Conservation (phyloP, 2,113 vertebrate species). For the Plestiodon gilberti region DNA sequence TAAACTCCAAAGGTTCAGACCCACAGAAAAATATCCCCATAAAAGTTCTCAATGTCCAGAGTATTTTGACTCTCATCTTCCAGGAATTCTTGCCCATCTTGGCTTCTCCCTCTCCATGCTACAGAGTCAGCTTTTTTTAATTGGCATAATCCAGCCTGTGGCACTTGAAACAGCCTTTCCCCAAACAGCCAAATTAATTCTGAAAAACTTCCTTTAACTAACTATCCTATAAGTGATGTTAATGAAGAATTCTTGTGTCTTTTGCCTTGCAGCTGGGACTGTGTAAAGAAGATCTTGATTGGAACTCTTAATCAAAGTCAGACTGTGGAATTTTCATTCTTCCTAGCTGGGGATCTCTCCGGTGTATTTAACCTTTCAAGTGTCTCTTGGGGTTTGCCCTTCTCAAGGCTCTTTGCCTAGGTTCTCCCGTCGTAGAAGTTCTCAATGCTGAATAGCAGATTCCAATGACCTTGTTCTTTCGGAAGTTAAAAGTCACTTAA, state of each 20-base stretch:
- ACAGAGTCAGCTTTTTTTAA: constrained; percentile 14
- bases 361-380: constrained; percentile 34
- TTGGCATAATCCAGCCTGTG: constrained; percentile 27
- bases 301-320: constrained; percentile 54
- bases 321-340: not conserved
- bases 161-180: constrained; percentile 61
- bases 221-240: constrained; percentile 34
- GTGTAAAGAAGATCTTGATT: constrained; percentile 27
- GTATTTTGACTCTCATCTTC: not conserved
- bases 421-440: not conserved
- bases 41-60: not conserved
- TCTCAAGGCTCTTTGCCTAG: not conserved
- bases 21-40: no score
- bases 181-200: constrained; percentile 49
- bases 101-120: not conserved
- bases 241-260: constrained; percentile 41
- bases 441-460: not conserved
- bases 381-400: constrained; percentile 21
- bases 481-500: not conserved
- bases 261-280: constrained; percentile 52
- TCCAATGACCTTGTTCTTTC: not conserved
- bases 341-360: not conserved
- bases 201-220: constrained; percentile 44
- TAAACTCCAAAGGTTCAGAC: no score
- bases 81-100: not conserved